A percentile compares a stretch with the other conserved stretches of the same genome.
phyloP scores from a whole-genome alignment of 1,140 invertebrate species.

The Pachypsylla venusta region DNA sequence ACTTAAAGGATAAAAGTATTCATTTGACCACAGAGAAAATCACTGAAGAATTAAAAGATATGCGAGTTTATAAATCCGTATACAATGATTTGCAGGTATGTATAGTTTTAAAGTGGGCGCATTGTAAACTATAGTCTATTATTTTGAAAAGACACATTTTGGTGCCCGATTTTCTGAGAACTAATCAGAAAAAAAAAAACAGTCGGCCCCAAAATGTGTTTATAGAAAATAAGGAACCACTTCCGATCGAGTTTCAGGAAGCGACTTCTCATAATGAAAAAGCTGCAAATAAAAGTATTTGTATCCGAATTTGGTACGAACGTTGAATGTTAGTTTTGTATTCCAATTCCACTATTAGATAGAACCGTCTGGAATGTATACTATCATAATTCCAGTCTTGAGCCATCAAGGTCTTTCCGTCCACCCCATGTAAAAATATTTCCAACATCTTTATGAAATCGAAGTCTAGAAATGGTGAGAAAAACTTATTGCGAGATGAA shows the following conservation, averaged over 20 bases:
- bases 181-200: not conserved
- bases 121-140: not conserved
- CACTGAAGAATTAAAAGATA: conserved; percentile 41
- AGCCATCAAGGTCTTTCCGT: no score
- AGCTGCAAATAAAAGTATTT: conserved; percentile 13
- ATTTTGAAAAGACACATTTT: not conserved
- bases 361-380: no score
- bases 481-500: no score
- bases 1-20: conserved; percentile 38
- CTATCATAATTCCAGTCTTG: no score
- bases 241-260: conserved; percentile 9
- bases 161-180: not conserved
- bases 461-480: no score
- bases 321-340: no score
- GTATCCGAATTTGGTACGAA: no score
- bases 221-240: conserved; percentile 2
- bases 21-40: conserved; percentile 45
- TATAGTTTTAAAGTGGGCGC: not conserved
- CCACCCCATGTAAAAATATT: no score
- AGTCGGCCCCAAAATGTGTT: not conserved
- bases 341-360: no score
- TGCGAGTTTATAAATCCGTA: conserved; percentile 44
- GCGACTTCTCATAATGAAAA: conserved; percentile 8
- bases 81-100: conserved; percentile 45
- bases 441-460: no score